Base-by-base conservation (phyloP, 2,113 vertebrate species). In the Microcebus jonahi region DNA sequence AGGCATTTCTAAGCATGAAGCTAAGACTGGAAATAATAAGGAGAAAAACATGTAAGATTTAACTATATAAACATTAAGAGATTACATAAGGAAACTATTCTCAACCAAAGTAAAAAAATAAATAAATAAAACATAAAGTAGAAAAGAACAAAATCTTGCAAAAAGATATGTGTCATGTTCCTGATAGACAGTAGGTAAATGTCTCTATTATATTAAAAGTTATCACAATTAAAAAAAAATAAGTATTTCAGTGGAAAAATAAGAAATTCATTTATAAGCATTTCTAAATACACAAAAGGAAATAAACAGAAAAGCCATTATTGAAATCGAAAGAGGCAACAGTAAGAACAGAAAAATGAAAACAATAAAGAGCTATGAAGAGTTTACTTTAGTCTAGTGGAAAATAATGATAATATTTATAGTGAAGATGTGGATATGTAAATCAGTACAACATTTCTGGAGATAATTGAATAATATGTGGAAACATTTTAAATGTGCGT, bases 401-500 rank as follows among this genome's bases (percentile, higher is more conserved):
- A 79, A 84, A 82, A 6, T n/a, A 10, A 87, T 90, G 27, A 88
- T 93, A 42, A 48, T 36, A 76, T 55, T 4, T 27, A n/a, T 31
- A 34, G 6, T 39, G 25, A 79, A 39, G 89, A 63, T 55, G 13
- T 63, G 17, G 3, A 3, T 3, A 39, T 65, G 0, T 57, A 70
- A 77, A 17, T 21, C 53, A 17, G 15, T 11, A 77, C 25, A 57
- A 53, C 18, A 15, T 63, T 82, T 83, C 34, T 67, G 8, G 17
- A 83, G 48, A 57, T 53, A 85, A 80, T 0, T n/a, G 20, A 95
- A 23, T 73, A 45, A 70, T 48, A 50, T 10, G 15, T 91, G 5
- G 63, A 91, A 95, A 36, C 39, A 85, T 59, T 65, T 94, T n/a
- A 53, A 97, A 88, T 42, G 23, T 89, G 15, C 12, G 45, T 23